These are phyloP conservation scores for Todiramphus saurophagus DNA, from an alignment of 2,113 vertebrate genomes.

Conservation along the genomic window DNA sequence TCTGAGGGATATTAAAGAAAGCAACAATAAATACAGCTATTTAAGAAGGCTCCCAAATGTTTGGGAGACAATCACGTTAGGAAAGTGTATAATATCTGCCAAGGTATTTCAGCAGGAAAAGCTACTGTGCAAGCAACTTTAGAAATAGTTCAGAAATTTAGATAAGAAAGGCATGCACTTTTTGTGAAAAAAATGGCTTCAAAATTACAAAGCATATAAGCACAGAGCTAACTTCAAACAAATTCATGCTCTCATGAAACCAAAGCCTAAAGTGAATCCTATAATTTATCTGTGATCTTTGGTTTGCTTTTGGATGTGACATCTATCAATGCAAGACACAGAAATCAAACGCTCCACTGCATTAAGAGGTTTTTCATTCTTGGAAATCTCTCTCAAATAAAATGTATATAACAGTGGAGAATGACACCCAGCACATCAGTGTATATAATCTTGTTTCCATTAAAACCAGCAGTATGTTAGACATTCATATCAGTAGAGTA, in stretches of 20 bases:
- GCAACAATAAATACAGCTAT: neutral
- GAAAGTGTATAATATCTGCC: neutral
- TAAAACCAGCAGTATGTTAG: neutral
- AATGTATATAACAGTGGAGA: neutral
- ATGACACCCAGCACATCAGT: neutral
- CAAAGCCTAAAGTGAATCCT: rapidly evolving
- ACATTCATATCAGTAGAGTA: neutral
- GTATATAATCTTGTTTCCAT: neutral
- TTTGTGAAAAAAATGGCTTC: neutral
- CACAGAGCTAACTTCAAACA: neutral
- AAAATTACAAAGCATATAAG: neutral
- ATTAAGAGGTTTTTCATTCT: neutral
- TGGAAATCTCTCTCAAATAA: neutral
- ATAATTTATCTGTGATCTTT: neutral
- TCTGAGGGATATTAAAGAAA: neutral
- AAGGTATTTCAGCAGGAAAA: neutral
- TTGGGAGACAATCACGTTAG: neutral
- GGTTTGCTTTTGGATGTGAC: neutral
- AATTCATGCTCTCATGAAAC: neutral
- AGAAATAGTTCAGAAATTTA: neutral
- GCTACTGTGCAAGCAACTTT: neutral
- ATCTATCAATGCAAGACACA: neutral
- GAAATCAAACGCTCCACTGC: neutral
- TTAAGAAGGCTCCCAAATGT: neutral
- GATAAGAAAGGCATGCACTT: neutral